Conservation (phyloP, 1,140 invertebrate species). For the Archivesica marissinica region DNA sequence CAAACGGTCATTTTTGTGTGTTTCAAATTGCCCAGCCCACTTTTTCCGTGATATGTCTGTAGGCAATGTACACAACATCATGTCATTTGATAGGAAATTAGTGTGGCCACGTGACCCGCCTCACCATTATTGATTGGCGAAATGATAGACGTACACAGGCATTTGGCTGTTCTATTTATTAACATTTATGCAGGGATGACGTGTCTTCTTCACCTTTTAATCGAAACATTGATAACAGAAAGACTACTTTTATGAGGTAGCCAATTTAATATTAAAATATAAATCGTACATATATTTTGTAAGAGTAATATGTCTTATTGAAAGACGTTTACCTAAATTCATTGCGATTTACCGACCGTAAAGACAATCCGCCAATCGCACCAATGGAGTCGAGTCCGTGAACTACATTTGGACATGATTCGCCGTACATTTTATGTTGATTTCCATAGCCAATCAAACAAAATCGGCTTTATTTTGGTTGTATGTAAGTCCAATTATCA, state of each 20-base stretch:
- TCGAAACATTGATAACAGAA: background rate
- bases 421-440: constrained; percentile 85
- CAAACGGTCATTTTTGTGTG: constrained; percentile 29
- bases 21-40: constrained; percentile 60
- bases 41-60: constrained; percentile 30
- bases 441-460: constrained; percentile 84
- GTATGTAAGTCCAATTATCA: constrained; percentile 91
- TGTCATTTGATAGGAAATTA: constrained; percentile 67
- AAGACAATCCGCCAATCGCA: constrained; percentile 67
- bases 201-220: background rate
- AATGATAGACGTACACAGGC: constrained; percentile 16
- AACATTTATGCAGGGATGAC: background rate
- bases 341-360: background rate
- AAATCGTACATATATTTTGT: background rate
- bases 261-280: background rate
- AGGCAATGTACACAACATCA: constrained; percentile 58
- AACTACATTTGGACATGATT: constrained; percentile 81
- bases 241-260: background rate
- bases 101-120: constrained; percentile 47
- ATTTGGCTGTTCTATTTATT: constrained; percentile 39
- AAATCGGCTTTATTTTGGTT: constrained; percentile 86
- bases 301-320: background rate
- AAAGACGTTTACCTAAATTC: background rate
- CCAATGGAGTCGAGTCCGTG: constrained; percentile 82
- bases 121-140: constrained; percentile 60